These are phyloP conservation scores for Poecilobothrus nobilitatus DNA, from an alignment of 2,888 invertebrate genomes.

Conservation along the genomic window DNA sequence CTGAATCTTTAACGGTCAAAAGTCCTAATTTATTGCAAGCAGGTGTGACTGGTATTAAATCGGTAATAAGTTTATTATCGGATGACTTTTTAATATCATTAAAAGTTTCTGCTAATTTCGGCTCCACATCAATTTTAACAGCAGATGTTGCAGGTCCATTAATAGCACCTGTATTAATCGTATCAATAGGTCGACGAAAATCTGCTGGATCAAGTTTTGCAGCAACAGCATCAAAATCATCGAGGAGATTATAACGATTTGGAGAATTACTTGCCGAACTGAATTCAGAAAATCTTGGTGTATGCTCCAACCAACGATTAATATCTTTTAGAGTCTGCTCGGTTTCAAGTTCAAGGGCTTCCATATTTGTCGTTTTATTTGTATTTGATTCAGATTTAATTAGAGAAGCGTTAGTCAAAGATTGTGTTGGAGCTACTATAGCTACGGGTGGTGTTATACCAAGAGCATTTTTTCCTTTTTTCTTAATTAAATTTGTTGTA, in stretches of 20 bases:
- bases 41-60: neutral
- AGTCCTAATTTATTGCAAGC: neutral
- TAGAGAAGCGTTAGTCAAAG: conserved; percentile 16
- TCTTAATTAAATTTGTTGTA: conserved; percentile 45
- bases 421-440: conserved; percentile 11
- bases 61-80: neutral
- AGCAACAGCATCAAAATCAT: conserved; percentile 50
- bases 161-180: conserved; percentile 32
- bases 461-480: conserved; percentile 25
- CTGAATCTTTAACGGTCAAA: neutral
- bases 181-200: conserved; percentile 45
- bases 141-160: conserved; percentile 25
- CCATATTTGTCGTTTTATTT: conserved; percentile 41
- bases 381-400: neutral
- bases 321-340: conserved; percentile 67
- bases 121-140: conserved; percentile 26
- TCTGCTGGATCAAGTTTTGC: conserved; percentile 43
- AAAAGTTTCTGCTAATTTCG: conserved; percentile 45
- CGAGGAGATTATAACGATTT: conserved; percentile 55
- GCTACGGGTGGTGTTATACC: conserved; percentile 12
- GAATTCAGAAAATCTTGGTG: conserved; percentile 65
- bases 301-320: conserved; percentile 80
- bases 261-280: conserved; percentile 74
- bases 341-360: conserved; percentile 61
- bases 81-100: conserved; percentile 44